Conservation (phyloP, 30 jellyfish, hydroid and myxozoan genomes). For the Nemopilema nomurai region DNA sequence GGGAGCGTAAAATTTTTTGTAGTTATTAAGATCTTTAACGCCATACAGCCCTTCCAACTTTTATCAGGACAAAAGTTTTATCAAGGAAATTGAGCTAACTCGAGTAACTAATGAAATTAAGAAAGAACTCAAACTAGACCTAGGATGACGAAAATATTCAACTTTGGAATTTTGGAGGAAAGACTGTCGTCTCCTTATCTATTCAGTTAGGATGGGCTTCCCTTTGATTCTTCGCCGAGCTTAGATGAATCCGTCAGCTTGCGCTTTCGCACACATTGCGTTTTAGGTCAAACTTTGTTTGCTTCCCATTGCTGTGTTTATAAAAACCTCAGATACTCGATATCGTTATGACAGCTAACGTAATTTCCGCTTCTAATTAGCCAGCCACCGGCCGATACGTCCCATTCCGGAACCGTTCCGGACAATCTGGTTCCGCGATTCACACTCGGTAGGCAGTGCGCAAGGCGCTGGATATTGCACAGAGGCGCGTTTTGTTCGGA, state of each 20-base stretch:
- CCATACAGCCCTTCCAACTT: no score
- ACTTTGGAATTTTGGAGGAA: background rate
- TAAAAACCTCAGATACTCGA: background rate
- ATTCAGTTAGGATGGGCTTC: background rate
- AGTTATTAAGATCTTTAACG: no score
- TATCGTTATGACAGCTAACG: background rate
- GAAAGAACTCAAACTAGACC: background rate
- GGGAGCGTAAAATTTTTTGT: no score
- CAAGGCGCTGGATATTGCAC: conserved; percentile 1
- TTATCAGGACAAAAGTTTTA: no score
- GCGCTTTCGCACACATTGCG: background rate
- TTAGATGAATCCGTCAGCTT: background rate
- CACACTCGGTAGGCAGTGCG: background rate
- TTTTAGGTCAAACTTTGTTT: background rate
- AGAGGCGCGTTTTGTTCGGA: conserved; percentile 12
- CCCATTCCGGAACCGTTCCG: background rate
- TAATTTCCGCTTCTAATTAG: background rate
- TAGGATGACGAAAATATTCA: background rate
- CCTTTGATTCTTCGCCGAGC: background rate
- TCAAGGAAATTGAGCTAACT: no score
- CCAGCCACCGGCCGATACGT: background rate
- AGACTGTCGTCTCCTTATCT: background rate
- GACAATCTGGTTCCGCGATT: background rate
- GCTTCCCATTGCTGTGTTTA: background rate
- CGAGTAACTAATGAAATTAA: background rate